phyloP scores from a whole-genome alignment of 2,113 vertebrate species.

The Oryzias woworae region DNA sequence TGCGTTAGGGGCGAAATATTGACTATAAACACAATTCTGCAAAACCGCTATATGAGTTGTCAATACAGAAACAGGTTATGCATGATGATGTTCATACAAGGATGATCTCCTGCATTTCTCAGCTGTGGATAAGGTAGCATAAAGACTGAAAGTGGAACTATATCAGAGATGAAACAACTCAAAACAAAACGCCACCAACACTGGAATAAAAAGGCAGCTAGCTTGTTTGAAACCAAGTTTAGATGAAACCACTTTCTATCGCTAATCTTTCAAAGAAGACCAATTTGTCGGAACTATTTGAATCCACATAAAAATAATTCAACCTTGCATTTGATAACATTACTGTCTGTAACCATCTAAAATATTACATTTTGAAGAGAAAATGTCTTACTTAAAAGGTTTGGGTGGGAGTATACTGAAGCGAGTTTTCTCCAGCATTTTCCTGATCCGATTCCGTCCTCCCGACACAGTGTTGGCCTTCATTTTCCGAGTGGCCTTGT shows the following conservation, averaged over 20 bases:
- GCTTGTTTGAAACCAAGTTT: neutral
- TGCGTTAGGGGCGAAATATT: constrained; percentile 37
- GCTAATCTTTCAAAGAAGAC: neutral
- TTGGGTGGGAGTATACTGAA: constrained; percentile 97
- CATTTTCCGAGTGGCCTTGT: constrained; percentile 89
- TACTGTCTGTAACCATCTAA: no score
- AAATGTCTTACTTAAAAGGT: constrained; percentile 85
- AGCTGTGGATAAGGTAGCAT: no score
- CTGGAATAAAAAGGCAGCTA: neutral
- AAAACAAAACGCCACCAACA: neutral
- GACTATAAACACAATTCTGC: constrained; percentile 34
- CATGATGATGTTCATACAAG: neutral
- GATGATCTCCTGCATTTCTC: no score
- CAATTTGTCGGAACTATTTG: neutral
- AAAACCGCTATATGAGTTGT: constrained; percentile 44
- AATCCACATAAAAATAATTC: no score
- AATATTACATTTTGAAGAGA: no score
- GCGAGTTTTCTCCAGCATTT: constrained; percentile 94
- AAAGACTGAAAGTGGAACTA: no score
- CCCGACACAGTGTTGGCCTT: constrained; percentile 96
- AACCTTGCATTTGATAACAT: no score
- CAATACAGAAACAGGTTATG: constrained; percentile 24
- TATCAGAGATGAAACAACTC: neutral
- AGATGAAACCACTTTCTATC: neutral
- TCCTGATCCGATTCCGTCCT: constrained; percentile 93